Base-by-base conservation (phyloP, 2,797 vertebrate species). In the Synanceia verrucosa region DNA sequence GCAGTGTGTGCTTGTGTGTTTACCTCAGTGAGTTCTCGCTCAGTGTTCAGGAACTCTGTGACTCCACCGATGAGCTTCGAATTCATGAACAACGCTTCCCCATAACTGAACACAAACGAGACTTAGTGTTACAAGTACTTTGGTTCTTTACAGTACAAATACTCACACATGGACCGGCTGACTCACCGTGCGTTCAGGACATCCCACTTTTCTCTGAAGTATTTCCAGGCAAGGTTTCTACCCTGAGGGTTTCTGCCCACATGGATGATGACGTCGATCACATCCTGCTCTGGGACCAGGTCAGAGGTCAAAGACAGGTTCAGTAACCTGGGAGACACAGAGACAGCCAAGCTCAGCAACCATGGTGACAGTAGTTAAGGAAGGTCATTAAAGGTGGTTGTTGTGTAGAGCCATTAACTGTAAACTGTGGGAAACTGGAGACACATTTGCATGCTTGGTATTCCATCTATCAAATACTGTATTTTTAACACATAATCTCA, bases 41-140 rank as follows among this genome's bases (percentile, higher is more conserved):
- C 96, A 0, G 96, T 98, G 90, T 97, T 99, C 67, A 99, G 96
- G 90, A 98, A 99, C 93, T 99, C 97, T 1, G 98, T 99, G 78
- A 99, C 97, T 51, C 98, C 97, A 56, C 96, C 95, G 91, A 99
- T 97, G 89, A 99, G 95, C 87, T 96, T 98, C 0, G 97, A 98
- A 87, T 97, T 99, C 96, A 99, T 97, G 93, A 99, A 99, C 87
- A 99, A 89, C 6, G 98, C 97, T 91, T 99, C 98, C 13, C 97
- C 97, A 0, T 98, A 99, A 29, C 98, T 99, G 82, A 56, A 83
- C 58, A 76, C 36, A 81, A 18, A 89, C 69, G 43, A 80, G 70
- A 34, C 29, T 70, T 3, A 28, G 8, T 19, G 4, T 10, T 24
- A 2, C 5, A 28, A 11, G 16, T 21, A 31, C 11, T 24, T 31